Evolutionary conservation across 2,113 vertebrate species (phyloP).

Genomic region (Leuciscus idus): DNA sequence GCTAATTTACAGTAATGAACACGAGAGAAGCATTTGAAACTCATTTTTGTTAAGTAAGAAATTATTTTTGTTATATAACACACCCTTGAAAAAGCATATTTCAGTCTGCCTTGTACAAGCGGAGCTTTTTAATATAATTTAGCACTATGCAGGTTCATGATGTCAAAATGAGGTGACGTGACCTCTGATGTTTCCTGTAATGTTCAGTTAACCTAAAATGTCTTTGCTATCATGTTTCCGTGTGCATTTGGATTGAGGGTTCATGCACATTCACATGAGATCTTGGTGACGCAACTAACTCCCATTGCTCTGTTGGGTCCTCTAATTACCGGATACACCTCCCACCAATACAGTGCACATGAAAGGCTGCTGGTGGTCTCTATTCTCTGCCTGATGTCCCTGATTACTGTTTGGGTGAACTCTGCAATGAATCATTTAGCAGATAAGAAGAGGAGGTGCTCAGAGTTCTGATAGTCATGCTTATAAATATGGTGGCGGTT

Average conservation of each 20-base stretch:
- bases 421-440: slow-evolving; percentile 39
- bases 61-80: not conserved
- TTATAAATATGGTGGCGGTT: slow-evolving; percentile 20
- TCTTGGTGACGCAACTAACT: not conserved
- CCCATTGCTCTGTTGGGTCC: not conserved
- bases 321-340: slow-evolving; percentile 35
- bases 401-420: slow-evolving; percentile 46
- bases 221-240: not conserved
- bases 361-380: slow-evolving; percentile 22
- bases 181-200: not conserved
- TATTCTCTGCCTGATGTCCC: not conserved
- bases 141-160: not conserved
- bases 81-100: not conserved
- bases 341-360: slow-evolving; percentile 18
- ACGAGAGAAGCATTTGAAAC: not conserved
- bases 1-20: not conserved
- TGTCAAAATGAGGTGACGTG: not conserved
- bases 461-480: slow-evolving; percentile 18
- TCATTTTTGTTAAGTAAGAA: slow-evolving; percentile 14
- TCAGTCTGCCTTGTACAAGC: not conserved
- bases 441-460: slow-evolving; percentile 21
- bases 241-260: not conserved
- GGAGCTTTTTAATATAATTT: not conserved
- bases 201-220: not conserved
- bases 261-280: not conserved